These are phyloP conservation scores for Eubucco bourcierii DNA, from an alignment of 2,113 vertebrate species.

Conservation along the genomic window DNA sequence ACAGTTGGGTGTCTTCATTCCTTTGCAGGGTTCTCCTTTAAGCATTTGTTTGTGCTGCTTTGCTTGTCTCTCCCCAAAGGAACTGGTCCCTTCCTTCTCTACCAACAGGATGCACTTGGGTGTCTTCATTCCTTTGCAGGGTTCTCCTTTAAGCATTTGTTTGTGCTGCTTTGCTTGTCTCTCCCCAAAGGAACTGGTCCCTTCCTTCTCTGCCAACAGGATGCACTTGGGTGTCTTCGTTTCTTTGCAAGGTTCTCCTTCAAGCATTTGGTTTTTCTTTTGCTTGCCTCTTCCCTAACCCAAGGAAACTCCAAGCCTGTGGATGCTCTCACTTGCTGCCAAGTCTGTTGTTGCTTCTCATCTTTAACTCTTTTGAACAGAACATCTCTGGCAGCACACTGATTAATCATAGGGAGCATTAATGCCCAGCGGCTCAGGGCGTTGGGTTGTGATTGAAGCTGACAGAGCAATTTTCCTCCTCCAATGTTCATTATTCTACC, in stretches of 20 bases:
- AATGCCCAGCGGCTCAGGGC: slow-evolving; percentile 42
- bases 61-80: no score
- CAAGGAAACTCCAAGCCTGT: neutral
- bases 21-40: no score
- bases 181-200: neutral
- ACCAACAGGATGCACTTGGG: neutral
- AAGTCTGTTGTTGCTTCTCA: slow-evolving; percentile 11
- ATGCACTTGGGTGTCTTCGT: neutral
- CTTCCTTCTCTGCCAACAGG: neutral
- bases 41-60: no score
- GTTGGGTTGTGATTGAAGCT: slow-evolving; percentile 51
- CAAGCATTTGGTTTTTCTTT: neutral
- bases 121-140: no score
- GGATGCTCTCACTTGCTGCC: neutral
- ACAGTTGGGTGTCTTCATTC: no score
- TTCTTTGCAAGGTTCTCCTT: neutral
- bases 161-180: no score
- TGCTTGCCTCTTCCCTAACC: neutral
- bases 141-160: no score
- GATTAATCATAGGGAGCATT: slow-evolving; percentile 50
- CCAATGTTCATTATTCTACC: slow-evolving; percentile 50
- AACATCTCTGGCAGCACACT: slow-evolving; percentile 43
- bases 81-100: neutral
- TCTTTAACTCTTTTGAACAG: slow-evolving; percentile 54
- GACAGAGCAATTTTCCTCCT: slow-evolving; percentile 68